Percentiles rank a stretch among this genome's conserved stretches.
Evolutionary conservation across 53 echinoderm and acorn worm genomes (phyloP).

Genomic region (Astropecten irregularis): DNA sequence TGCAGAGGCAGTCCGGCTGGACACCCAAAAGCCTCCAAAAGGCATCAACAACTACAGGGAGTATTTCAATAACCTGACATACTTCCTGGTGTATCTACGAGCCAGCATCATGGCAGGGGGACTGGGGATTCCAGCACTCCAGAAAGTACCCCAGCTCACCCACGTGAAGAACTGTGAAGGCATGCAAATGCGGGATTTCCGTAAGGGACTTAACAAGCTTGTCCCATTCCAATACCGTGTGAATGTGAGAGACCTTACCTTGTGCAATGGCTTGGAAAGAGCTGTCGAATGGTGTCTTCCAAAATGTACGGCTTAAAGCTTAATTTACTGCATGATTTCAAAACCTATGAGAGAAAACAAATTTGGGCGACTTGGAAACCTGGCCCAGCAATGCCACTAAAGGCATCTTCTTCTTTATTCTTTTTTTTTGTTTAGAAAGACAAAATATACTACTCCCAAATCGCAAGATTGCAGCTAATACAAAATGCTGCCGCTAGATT

Average conservation of each 20-base stretch:
- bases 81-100: slow-evolving; percentile 64
- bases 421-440: too few relatives aligned
- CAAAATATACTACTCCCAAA: too few relatives aligned
- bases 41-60: slow-evolving; percentile 25
- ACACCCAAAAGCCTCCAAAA: neutral
- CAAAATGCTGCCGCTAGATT: too few relatives aligned
- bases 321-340: too few relatives aligned
- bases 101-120: slow-evolving; percentile 54
- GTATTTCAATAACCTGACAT: slow-evolving; percentile 53
- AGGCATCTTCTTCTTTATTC: too few relatives aligned
- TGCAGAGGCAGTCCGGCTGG: neutral
- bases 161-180: slow-evolving; percentile 47
- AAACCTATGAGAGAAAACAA: too few relatives aligned
- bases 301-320: neutral
- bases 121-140: neutral
- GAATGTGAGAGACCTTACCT: slow-evolving; percentile 31
- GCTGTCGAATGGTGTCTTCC: slow-evolving; percentile 55
- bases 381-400: too few relatives aligned
- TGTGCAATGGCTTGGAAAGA: slow-evolving; percentile 46
- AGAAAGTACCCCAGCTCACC: neutral
- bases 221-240: slow-evolving; percentile 56
- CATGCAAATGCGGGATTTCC: slow-evolving; percentile 64
- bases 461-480: too few relatives aligned
- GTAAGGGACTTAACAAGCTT: slow-evolving; percentile 60
- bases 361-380: too few relatives aligned